Base-by-base conservation (phyloP, 2,888 invertebrate genomes). In the Pollenia griseotomentosa region DNA sequence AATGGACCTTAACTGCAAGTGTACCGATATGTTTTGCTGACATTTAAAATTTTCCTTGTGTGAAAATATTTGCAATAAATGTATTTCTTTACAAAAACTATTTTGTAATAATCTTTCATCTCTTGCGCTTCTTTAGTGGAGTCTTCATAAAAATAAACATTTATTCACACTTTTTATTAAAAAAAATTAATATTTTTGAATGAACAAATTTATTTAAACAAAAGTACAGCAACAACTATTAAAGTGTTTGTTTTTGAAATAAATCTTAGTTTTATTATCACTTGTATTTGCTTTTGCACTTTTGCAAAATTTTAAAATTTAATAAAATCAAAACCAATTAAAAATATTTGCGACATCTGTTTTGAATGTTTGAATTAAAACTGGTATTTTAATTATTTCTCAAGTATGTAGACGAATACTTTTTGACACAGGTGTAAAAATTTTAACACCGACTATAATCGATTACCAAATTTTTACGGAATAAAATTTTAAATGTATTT, bases 61-160 rank as follows among this genome's bases (percentile, higher is more conserved):
- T 68, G 66, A 68, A 68, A 48, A 68, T 68, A 68, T 14, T 68
- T 68, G 4, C 51, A 33, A 33, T 33, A 40, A 59, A 59, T 33
- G 2, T 12, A 11, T 14, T 14, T 7, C 11, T 2, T 57, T 23
- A 11, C 19, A 9, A 19, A 19, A 4, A 5, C 9, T 19, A 57
- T 57, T 23, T 57, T 8, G 16, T n/a, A 53, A 53, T 5, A 57
- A 16, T 57, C 8, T 16, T 57, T 57, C 11, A 57, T 19, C 1
- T 57, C 9, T 9, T 57, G 10, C 11, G 9, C 23, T 57, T 57
- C 2, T 33, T 48, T n/a, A 19, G 59, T 59, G 33, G 33, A 14
- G 40, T 66, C 48, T 51, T 33, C 23, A 68, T 33, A 68, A 23
- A 33, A 46, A 68, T 68, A 68, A 68, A 68, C 51, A 68, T 33